A percentile compares a stretch with the other conserved stretches of the same genome.
These are phyloP conservation scores for Okamejei kenojei DNA, from an alignment of 2,797 vertebrate species.

Conservation along the genomic window DNA sequence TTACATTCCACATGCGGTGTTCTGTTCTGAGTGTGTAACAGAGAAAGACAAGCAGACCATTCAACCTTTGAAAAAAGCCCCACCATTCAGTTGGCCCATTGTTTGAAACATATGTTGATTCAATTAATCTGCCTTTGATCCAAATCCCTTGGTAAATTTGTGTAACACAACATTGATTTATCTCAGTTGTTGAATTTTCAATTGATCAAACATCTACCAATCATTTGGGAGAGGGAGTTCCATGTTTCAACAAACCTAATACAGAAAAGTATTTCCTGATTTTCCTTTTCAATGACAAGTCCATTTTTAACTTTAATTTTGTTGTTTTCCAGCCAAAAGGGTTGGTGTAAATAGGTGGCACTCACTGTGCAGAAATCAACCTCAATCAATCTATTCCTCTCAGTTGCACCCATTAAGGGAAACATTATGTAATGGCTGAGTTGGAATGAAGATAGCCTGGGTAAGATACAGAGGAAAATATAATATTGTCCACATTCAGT, in stretches of 20 bases:
- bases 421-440: neutral
- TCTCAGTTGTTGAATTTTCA: neutral
- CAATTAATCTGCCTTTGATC: neutral
- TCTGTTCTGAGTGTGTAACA: neutral
- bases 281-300: neutral
- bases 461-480: neutral
- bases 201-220: neutral
- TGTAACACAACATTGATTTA: neutral
- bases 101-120: neutral
- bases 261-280: conserved; percentile 6
- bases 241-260: neutral
- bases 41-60: too few species aligned
- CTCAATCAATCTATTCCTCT: neutral
- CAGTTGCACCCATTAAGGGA: neutral
- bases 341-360: neutral
- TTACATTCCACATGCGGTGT: neutral
- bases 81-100: neutral
- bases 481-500: too few species aligned
- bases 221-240: neutral
- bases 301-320: neutral
- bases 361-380: neutral
- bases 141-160: too few species aligned
- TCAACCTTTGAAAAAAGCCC: neutral
- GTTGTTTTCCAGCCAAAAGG: neutral
- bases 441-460: neutral